phyloP scores from a whole-genome alignment of 2,797 vertebrate species.

The Acanthurus leucopareius region DNA sequence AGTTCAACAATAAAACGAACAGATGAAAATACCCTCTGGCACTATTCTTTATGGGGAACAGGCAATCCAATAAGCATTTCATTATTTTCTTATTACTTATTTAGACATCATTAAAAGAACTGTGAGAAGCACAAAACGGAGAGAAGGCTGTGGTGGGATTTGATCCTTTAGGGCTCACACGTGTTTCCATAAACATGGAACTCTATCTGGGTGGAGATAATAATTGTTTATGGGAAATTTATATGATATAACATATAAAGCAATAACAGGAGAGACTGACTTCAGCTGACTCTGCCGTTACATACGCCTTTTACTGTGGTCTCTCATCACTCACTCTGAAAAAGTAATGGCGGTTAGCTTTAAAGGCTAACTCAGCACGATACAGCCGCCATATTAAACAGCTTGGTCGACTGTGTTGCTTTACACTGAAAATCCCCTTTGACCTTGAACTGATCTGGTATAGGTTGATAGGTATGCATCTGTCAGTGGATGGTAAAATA shows the following conservation, averaged over 20 bases:
- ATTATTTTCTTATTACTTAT: conserved; percentile 41
- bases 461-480: conserved; percentile 58
- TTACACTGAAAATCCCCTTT: conserved; percentile 57
- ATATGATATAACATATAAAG: conserved; percentile 53
- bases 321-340: conserved; percentile 68
- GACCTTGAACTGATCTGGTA: conserved; percentile 73
- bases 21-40: conserved; percentile 12
- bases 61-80: conserved; percentile 5
- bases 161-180: conserved; percentile 16
- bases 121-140: conserved; percentile 7
- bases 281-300: conserved; percentile 61
- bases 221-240: conserved; percentile 72
- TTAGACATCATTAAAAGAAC: conserved; percentile 24
- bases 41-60: neutral
- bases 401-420: conserved; percentile 41
- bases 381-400: conserved; percentile 67
- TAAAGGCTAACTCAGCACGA: conserved; percentile 77
- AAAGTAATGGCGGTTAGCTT: conserved; percentile 65
- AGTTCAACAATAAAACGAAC: conserved; percentile 32
- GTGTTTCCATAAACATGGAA: conserved; percentile 42
- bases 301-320: conserved; percentile 66
- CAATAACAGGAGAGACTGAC: conserved; percentile 71
- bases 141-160: conserved; percentile 18
- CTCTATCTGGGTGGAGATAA: conserved; percentile 63
- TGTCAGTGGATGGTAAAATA: conserved; percentile 49